Evolutionary conservation across 1,140 invertebrate genomes (phyloP), one percentile per base, ranked within the genome.

Genomic region (Episyrphus balteatus): DNA sequence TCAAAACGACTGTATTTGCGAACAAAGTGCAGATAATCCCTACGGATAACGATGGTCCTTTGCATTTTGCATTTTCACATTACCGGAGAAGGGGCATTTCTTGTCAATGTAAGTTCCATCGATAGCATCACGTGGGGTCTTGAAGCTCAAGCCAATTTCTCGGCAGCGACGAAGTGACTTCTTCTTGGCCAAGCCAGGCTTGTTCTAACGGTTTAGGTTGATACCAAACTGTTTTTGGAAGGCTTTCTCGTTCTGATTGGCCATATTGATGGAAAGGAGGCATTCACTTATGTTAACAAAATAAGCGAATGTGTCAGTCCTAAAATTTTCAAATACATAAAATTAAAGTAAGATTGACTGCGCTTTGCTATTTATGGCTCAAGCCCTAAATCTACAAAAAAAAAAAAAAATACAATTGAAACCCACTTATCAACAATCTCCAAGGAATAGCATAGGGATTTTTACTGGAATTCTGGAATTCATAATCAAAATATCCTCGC

Each of bases 11-110:
- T 98, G 73, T 99, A 99, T 75, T 99, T 99, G 50, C 83, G 80
- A 33, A 99, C 84, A 62, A 96, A 99, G 72, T 99, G 97, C 32
- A 99, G 78, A 69, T 99, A 99, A 75, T 99, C 95, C 56, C 97
- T 79, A 38, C 96, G 77, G 60, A 99, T 94, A 15, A 99, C 94
- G 60, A 98, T 98, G 12, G 97, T 99, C 33, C 93, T 73, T 68
- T 97, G 91, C 97, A 99, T 99, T 72, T 99, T 99, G 80, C 92
- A 99, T 99, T 32, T 88, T 89, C 8, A 99, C 91, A 74, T 98
- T 92, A 33, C 96, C 95, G 55, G 96, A 98, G 76, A 98, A 99
- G 15, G 96, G 97, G 61, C 97, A 99, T 72, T 99, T 99, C 75
- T 98, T 99, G 75, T 99, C 97, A 65, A 99, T 98, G 77, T 99